These are phyloP conservation scores for Sinonovacula constricta DNA, from an alignment of 1,140 invertebrate genomes.

Conservation along the genomic window DNA sequence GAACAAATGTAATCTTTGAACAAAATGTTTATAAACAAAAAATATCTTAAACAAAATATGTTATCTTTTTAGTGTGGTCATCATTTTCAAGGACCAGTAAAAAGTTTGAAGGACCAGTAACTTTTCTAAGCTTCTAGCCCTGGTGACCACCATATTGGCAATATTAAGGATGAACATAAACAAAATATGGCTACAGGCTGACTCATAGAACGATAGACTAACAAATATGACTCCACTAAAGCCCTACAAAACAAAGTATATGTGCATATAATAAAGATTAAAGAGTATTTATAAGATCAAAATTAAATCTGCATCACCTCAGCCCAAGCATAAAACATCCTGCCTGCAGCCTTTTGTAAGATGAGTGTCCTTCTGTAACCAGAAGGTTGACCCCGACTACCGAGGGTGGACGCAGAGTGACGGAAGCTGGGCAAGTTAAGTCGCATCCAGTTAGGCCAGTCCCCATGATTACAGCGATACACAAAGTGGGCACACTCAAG, in stretches of 20 bases:
- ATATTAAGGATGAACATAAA: too few relatives aligned
- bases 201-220: too few relatives aligned
- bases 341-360: conserved; percentile 94
- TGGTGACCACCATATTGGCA: too few relatives aligned
- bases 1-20: too few relatives aligned
- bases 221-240: too few relatives aligned
- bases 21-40: too few relatives aligned
- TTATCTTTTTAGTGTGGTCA: too few relatives aligned
- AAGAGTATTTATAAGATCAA: neutral
- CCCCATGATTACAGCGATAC: conserved; percentile 97
- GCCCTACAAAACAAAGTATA: neutral
- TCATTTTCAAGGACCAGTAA: too few relatives aligned
- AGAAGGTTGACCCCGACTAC: conserved; percentile 74
- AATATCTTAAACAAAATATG: too few relatives aligned
- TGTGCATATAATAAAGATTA: neutral
- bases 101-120: too few relatives aligned
- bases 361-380: conserved; percentile 86
- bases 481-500: conserved; percentile 98
- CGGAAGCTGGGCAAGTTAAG: conserved; percentile 88
- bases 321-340: conserved; percentile 98
- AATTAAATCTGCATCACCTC: conserved; percentile 83
- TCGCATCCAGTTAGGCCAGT: conserved; percentile 98
- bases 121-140: too few relatives aligned
- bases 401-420: conserved; percentile 70
- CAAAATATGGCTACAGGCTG: too few relatives aligned